Evolutionary conservation across 92 coral and sea anemone genomes (phyloP).

Genomic region (Chrysogorgia sp.): DNA sequence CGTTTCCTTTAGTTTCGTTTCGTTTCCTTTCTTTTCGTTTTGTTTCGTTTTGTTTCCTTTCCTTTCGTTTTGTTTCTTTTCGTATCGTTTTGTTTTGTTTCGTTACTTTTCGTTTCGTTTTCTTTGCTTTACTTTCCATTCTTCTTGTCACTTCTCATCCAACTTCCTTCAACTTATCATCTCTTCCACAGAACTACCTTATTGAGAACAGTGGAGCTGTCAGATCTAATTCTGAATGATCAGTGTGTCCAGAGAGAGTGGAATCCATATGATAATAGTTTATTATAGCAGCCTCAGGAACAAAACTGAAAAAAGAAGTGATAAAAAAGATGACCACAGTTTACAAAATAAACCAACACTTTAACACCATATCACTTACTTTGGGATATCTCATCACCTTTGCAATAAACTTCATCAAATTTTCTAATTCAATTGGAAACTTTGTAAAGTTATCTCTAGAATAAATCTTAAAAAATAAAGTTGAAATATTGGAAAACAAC

Average conservation of each 20-base stretch:
- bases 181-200: slow-evolving; percentile 48
- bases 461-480: slow-evolving; percentile 62
- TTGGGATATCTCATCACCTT: slow-evolving; percentile 52
- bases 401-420: slow-evolving; percentile 53
- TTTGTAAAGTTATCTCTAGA: slow-evolving; percentile 52
- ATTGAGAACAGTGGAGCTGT: slow-evolving; percentile 75
- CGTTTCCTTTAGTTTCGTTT: no score
- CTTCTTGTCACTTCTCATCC: not conserved
- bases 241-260: slow-evolving; percentile 79
- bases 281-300: slow-evolving; percentile 75
- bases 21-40: no score
- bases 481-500: not conserved
- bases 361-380: slow-evolving; percentile 34
- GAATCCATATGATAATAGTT: slow-evolving; percentile 81
- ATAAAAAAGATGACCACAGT: no score
- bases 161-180: not conserved
- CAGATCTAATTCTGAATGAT: slow-evolving; percentile 78
- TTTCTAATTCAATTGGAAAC: slow-evolving; percentile 62
- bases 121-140: no score
- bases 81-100: no score
- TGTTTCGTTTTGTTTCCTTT: no score
- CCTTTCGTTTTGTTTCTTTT: no score
- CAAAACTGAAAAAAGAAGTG: slow-evolving; percentile 45
- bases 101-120: no score
- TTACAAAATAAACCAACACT: not conserved